These are phyloP conservation scores for Atrina japonica DNA, from an alignment of 2,888 invertebrate genomes.

Conservation along the genomic window DNA sequence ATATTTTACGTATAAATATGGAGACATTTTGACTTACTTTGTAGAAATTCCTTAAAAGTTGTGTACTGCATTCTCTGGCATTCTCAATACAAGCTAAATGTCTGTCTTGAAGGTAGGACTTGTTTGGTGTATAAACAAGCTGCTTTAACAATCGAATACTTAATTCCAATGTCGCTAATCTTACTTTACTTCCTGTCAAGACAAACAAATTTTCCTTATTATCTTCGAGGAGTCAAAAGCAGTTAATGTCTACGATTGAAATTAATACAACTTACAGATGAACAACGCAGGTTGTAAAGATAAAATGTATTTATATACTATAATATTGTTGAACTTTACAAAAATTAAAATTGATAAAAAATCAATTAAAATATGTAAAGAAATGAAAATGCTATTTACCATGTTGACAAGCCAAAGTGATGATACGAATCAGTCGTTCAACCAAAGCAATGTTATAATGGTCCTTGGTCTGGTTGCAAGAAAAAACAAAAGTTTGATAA, in stretches of 20 bases:
- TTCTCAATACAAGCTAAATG: conserved; percentile 87
- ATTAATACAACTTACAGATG: no score
- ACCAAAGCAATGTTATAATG: conserved; percentile 91
- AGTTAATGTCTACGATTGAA: no score
- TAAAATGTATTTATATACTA: no score
- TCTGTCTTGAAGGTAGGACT: conserved; percentile 85
- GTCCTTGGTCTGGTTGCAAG: conserved; percentile 81
- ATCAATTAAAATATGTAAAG: background rate
- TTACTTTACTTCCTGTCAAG: conserved; percentile 88
- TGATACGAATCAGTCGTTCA: conserved; percentile 91
- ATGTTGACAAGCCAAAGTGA: conserved; percentile 91
- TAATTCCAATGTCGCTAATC: conserved; percentile 95
- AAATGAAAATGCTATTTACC: conserved; percentile 83
- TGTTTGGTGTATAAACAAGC: conserved; percentile 83
- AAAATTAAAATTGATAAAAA: background rate
- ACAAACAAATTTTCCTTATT: no score
- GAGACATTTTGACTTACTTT: conserved; percentile 83
- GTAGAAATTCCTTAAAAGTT: conserved; percentile 93
- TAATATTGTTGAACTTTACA: no score
- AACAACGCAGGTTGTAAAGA: no score
- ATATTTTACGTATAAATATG: background rate
- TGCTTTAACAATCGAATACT: conserved; percentile 90
- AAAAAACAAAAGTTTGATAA: no score
- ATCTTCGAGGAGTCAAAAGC: no score
- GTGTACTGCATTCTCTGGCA: conserved; percentile 90